Base-by-base conservation (phyloP, 2,797 vertebrate species). In the Remorina albescens region DNA sequence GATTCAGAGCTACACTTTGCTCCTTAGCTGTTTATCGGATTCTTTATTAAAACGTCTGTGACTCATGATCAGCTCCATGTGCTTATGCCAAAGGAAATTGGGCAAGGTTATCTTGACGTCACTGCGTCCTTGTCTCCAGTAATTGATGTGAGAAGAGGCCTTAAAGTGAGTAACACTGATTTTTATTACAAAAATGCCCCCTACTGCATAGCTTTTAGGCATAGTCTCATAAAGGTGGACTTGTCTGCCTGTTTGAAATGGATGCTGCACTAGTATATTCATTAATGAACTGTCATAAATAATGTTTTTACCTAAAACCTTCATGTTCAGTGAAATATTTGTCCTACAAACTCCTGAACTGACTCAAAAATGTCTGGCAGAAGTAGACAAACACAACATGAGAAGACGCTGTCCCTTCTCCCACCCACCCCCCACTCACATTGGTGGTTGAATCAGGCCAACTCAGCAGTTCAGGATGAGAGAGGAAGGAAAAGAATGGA, bases 401-500 rank as follows among this genome's bases (percentile, higher is more conserved):
- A 84, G 81, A 87, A 87, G 87, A 89, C 46, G 11, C 67, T 80
- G 74, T 74, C 74, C 78, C 56, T 26, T 37, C 28, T 41, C 53
- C 71, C 72, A 44, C 36, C 23, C 59, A 19, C 37, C n/a, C 57
- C 3, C 21, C 62, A 88, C 79, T 83, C 57, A 49, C 79, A 87
- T 76, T 74, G 83, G 83, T 85, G 70, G 82, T 84, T 78, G 82
- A 87, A 85, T 86, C 79, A 70, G 80, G 84, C 88, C 82, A 85
- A 71, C 88, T 94, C 91, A 92, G 87, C 86, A 91, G 74, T 93
- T 93, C 80, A 80, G 75, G 81, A 82, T 76, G 57, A 78, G 73
- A 88, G 67, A 91, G 89, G 90, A 92, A 91, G 89, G 87, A 90
- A 88, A 88, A 71, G 74, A 90, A 83, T 74, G 88, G 86, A 89